phyloP scores from a whole-genome alignment of 2,113 vertebrate genomes.

The Peromyscus leucopus region DNA sequence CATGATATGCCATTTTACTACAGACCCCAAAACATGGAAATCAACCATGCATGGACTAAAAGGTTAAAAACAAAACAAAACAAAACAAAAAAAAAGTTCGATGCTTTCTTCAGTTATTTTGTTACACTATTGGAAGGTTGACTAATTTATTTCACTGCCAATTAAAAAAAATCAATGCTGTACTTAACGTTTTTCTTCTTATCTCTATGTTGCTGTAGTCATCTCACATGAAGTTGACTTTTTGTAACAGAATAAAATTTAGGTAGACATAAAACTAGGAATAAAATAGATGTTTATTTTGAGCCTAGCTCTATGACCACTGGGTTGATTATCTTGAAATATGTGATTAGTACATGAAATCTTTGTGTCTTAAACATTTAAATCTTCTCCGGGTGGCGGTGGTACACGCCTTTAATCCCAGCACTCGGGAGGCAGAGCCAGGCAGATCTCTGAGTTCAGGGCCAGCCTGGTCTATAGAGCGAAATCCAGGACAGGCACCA shows the following conservation, averaged over 20 bases:
- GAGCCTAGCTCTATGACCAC: not conserved
- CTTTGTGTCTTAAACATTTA: not conserved
- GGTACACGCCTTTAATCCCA: too few species aligned
- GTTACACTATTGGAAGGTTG: not conserved
- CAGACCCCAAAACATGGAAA: not conserved
- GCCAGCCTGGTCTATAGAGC: too few species aligned
- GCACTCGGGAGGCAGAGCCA: too few species aligned
- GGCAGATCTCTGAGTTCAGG: too few species aligned
- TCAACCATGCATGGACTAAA: fast-evolving
- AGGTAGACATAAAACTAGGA: not conserved
- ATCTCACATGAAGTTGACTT: not conserved
- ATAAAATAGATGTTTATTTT: not conserved
- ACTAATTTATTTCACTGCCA: not conserved
- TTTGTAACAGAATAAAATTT: not conserved
- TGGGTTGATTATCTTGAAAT: not conserved
- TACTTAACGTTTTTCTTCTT: not conserved
- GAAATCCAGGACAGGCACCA: too few species aligned
- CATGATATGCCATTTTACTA: not conserved
- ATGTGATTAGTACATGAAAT: not conserved
- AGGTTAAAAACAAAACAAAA: too few species aligned
- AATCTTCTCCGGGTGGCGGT: not conserved
- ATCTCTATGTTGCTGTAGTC: not conserved
- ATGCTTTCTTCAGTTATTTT: not conserved
- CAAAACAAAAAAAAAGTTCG: not conserved
- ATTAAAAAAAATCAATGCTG: not conserved